Conservation (phyloP, 2,113 vertebrate species). For the Leiothrix lutea region DNA sequence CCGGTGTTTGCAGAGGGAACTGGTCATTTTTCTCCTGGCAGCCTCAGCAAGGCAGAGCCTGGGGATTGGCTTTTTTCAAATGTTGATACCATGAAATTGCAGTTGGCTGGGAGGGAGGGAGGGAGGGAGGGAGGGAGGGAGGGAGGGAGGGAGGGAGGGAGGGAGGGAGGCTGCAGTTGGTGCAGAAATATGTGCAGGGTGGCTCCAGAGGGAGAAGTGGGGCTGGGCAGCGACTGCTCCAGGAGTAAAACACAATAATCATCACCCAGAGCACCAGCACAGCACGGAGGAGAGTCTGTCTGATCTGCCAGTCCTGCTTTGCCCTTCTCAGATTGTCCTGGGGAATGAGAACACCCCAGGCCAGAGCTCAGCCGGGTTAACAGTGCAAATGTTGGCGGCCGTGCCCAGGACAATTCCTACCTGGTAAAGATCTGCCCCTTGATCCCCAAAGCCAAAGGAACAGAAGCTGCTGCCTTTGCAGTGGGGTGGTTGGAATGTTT, state of each 20-base stretch:
- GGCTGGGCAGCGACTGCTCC: neutral
- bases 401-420: neutral
- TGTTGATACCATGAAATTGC: neutral
- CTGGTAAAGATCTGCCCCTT: slow-evolving; percentile 14
- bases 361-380: neutral
- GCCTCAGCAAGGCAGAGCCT: neutral
- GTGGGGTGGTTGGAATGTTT: slow-evolving; percentile 13
- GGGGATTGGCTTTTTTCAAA: neutral
- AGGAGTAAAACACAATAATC: neutral
- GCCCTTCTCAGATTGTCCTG: neutral
- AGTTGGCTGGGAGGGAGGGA: neutral
- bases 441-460: slow-evolving; percentile 42
- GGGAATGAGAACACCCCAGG: neutral
- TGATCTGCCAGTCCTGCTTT: neutral
- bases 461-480: slow-evolving; percentile 22
- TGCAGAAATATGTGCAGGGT: neutral
- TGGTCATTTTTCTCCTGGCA: neutral
- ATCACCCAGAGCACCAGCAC: neutral
- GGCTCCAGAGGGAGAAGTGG: neutral
- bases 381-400: neutral
- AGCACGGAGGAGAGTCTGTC: neutral
- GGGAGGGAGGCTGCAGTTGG: neutral
- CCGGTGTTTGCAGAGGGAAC: neutral
- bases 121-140: too few relatives aligned
- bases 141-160: too few relatives aligned